Percentiles rank a stretch among this genome's conserved stretches.
phyloP scores from a whole-genome alignment of 1,140 invertebrate species.

The Polyergus mexicanus region DNA sequence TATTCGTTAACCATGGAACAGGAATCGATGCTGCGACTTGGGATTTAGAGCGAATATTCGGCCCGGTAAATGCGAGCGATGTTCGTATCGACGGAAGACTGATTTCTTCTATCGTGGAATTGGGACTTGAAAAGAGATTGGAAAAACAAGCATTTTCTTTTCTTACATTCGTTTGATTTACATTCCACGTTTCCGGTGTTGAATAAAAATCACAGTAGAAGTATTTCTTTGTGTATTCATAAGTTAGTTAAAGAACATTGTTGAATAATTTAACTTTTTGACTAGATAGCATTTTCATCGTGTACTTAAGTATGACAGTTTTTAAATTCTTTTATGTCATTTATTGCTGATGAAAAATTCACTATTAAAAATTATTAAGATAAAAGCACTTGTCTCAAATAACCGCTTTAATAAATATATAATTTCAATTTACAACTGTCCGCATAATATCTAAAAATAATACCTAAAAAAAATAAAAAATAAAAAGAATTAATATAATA shows the following conservation, averaged over 20 bases:
- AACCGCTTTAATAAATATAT: background rate
- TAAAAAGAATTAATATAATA: conserved; percentile 6
- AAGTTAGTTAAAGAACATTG: background rate
- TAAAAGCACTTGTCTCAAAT: background rate
- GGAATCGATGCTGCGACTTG: conserved; percentile 52
- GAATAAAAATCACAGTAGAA: background rate
- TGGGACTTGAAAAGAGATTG: conserved; percentile 26
- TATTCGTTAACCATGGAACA: conserved; percentile 49
- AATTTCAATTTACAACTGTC: conserved; percentile 31
- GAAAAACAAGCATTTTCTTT: conserved; percentile 41
- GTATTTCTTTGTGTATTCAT: background rate
- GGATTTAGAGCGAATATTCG: conserved; percentile 59
- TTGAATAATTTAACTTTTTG: conserved; percentile 4
- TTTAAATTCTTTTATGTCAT: conserved; percentile 14
- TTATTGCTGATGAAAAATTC: background rate
- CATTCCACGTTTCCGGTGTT: background rate
- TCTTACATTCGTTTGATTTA: background rate
- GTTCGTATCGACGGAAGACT: conserved; percentile 31
- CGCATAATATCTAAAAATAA: background rate
- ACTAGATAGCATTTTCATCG: background rate
- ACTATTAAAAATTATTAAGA: conserved; percentile 1
- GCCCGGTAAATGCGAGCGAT: conserved; percentile 38
- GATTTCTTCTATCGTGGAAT: conserved; percentile 25
- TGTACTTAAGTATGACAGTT: background rate
- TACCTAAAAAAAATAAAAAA: background rate